phyloP scores from a whole-genome alignment of 1,140 invertebrate species.

The Metopolophium dirhodum region DNA sequence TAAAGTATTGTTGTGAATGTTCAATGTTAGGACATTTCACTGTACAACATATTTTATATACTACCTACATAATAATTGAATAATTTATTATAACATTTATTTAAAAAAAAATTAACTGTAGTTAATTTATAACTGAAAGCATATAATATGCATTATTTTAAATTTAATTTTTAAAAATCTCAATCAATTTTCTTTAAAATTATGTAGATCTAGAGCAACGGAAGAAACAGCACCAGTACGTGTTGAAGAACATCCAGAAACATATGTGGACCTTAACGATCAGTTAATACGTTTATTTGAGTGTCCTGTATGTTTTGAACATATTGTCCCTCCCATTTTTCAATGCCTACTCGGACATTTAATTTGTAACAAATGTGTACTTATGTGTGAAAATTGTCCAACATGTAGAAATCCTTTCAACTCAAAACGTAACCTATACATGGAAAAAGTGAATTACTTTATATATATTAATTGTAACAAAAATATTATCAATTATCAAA shows the following conservation, averaged over 20 bases:
- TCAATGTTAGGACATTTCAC: background rate
- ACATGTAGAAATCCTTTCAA: conserved; percentile 60
- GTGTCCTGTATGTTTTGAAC: conserved; percentile 62
- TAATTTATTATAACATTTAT: background rate
- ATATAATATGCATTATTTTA: background rate
- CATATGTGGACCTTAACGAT: conserved; percentile 58
- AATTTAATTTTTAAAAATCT: background rate
- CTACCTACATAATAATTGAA: background rate
- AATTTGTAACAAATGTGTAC: conserved; percentile 59
- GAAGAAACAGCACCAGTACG: background rate
- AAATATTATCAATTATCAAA: background rate
- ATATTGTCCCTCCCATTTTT: conserved; percentile 60
- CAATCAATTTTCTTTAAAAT: background rate
- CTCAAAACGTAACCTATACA: conserved; percentile 59
- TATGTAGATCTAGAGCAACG: background rate
- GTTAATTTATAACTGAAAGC: background rate
- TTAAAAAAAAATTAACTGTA: background rate
- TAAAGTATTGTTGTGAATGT: background rate
- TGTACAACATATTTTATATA: background rate
- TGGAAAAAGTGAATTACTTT: conserved; percentile 59
- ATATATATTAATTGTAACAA: background rate
- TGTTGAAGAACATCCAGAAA: conserved; percentile 55
- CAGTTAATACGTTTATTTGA: conserved; percentile 60
- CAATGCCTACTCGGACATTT: conserved; percentile 61
- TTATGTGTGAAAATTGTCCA: conserved; percentile 59